These are phyloP conservation scores for Catagonus wagneri DNA, from an alignment of 2,113 vertebrate species.

Conservation along the genomic window DNA sequence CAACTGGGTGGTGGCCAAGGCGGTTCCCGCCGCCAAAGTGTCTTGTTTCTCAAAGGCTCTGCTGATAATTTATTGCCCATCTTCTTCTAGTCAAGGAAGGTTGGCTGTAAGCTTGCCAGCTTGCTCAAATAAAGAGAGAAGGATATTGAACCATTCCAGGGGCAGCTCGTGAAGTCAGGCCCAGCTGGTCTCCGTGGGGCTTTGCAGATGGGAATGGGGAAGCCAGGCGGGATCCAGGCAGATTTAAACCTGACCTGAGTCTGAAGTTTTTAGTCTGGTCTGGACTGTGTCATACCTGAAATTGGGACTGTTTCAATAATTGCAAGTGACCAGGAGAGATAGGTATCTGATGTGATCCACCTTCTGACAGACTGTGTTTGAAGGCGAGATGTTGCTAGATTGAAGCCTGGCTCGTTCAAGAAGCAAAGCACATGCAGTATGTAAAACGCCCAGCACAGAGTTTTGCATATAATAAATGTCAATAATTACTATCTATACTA, in stretches of 20 bases:
- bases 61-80: constrained; percentile 47
- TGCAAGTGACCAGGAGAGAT: background rate
- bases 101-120: constrained; percentile 48
- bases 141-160: background rate
- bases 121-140: constrained; percentile 47
- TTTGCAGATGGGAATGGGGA: background rate
- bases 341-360: background rate
- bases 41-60: constrained; percentile 68
- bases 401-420: background rate
- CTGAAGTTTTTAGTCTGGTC: constrained; percentile 21
- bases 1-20: background rate
- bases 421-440: background rate
- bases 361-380: background rate
- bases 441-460: background rate
- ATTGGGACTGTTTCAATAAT: background rate
- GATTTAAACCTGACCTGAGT: background rate
- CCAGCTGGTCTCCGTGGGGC: background rate
- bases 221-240: background rate
- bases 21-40: background rate
- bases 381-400: constrained; percentile 39
- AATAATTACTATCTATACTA: background rate
- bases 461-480: constrained; percentile 4
- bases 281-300: background rate
- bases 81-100: constrained; percentile 35
- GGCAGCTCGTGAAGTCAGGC: background rate